Evolutionary conservation across 1,140 invertebrate species (phyloP), one percentile per base, ranked within the genome.

Genomic region (Amyelois transitella): DNA sequence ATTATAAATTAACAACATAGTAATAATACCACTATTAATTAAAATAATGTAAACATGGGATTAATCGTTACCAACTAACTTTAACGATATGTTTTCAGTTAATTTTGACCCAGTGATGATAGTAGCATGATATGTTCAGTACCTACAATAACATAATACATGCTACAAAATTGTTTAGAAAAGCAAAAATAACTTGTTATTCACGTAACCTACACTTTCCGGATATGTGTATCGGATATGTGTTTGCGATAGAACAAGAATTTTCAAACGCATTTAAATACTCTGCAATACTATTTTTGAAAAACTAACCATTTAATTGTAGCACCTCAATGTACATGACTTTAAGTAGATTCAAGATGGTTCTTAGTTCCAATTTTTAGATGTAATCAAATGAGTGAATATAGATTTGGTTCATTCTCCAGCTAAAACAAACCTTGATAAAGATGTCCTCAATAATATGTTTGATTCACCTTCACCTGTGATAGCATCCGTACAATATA

Each of bases 401-500:
- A n/a, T n/a, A n/a, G n/a, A n/a, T n/a, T n/a, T n/a, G n/a, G n/a
- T n/a, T n/a, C n/a, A n/a, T n/a, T 28, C 12, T 8, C 1, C 25
- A 28, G 43, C 19, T 45, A 8, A 19, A 19, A 45, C 53, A 43
- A 58, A 61, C 56, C 45, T 48, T 25, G 14, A 25, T 54, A 44
- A 52, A 53, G 18, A 43, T 47, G 50, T 57, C 55, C 52, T 54
- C 44, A 43, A 48, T 44, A 49, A 56, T 53, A 48, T 12, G 24
- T 53, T 61, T 38, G 20, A 21, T 49, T 60, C 44, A 65, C 63
- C 52, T 62, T 54, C 43, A 53, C 21, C 56, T 54, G 55, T 53
- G 52, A 32, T 52, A 59, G 57, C 44, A 70, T 69, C 60, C 57
- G 52, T 51, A 74, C 61, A 60, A 19, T 59, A 56, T 61, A 57